Base-by-base conservation (phyloP, 2,797 vertebrate species). In the Nyctalus aviator region DNA sequence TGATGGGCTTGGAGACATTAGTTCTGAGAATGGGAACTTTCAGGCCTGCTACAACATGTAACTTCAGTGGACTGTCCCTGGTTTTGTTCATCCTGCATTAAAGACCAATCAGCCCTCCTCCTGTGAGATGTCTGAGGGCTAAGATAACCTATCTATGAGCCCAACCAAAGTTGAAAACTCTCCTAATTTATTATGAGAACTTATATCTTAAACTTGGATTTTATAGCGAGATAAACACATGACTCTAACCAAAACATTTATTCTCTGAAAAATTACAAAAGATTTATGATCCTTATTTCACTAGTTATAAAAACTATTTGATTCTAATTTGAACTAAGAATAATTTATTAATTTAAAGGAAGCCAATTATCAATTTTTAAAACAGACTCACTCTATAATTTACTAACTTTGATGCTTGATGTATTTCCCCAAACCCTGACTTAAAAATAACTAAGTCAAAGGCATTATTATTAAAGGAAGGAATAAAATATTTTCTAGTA, bases 261-360 rank as follows among this genome's bases (percentile, higher is more conserved):
- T 95, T 94, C 78, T 81, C 57, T 94, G 62, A 91, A 96, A 94
- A 87, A 85, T 14, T 83, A 12, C 18, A 69, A 71, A 96, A 93
- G 76, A 94, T 91, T 88, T 91, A 93, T 84, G 77, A 93, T 83
- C 18, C 23, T 94, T 91, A 90, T 88, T 85, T 96, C n/a, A 71
- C 66, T 88, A 53, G 72, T 97, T 93, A 94, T 95, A 95, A 93
- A 94, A 94, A 96, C 88, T 85, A 68, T 95, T 85, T 84, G 90
- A 69, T 32, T 41, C 84, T 94, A 78, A 84, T 89, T 92, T 91
- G 62, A 94, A 94, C 73, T 90, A 91, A 92, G 86, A 94, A 93
- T 92, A 94, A 93, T 90, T 78, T 88, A 94, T 93, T 94, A 95
- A 95, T 87, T 95, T 93, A 94, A 75, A 93, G 53, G 32, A 91